Conservation (phyloP, 2,113 vertebrate species). For the Chionodraco myersi region DNA sequence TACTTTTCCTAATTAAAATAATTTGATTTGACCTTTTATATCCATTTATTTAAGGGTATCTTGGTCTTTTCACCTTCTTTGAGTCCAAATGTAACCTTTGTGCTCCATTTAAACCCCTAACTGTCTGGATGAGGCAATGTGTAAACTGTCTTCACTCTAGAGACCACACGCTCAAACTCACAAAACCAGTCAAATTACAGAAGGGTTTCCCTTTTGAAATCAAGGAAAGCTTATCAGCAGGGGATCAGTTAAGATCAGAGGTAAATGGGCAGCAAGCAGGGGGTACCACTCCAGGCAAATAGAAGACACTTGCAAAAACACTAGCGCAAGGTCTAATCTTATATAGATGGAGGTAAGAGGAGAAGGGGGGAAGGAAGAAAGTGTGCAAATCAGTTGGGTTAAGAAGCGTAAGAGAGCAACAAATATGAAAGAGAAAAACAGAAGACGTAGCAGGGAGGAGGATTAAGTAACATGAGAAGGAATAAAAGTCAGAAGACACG, state of each 20-base stretch:
- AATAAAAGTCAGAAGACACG: slow-evolving; percentile 10
- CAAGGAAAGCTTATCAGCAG: slow-evolving; percentile 63
- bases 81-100: slow-evolving; percentile 24
- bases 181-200: slow-evolving; percentile 39
- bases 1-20: neutral
- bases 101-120: slow-evolving; percentile 47
- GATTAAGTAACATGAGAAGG: neutral
- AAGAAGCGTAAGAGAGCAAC: neutral
- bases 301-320: too few relatives aligned
- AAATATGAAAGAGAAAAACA: slow-evolving; percentile 15
- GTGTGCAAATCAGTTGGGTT: neutral
- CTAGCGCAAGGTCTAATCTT: too few relatives aligned
- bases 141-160: slow-evolving; percentile 25
- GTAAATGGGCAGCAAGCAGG: slow-evolving; percentile 42
- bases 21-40: neutral
- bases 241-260: slow-evolving; percentile 64
- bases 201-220: slow-evolving; percentile 55
- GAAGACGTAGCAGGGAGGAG: neutral
- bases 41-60: neutral
- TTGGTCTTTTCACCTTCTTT: neutral
- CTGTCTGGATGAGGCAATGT: slow-evolving; percentile 41
- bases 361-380: neutral
- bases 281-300: slow-evolving; percentile 47
- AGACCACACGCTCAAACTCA: slow-evolving; percentile 19
- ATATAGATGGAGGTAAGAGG: too few relatives aligned